Evolutionary conservation across 1,140 invertebrate genomes (phyloP).

Genomic region (Nasonia longicornis): DNA sequence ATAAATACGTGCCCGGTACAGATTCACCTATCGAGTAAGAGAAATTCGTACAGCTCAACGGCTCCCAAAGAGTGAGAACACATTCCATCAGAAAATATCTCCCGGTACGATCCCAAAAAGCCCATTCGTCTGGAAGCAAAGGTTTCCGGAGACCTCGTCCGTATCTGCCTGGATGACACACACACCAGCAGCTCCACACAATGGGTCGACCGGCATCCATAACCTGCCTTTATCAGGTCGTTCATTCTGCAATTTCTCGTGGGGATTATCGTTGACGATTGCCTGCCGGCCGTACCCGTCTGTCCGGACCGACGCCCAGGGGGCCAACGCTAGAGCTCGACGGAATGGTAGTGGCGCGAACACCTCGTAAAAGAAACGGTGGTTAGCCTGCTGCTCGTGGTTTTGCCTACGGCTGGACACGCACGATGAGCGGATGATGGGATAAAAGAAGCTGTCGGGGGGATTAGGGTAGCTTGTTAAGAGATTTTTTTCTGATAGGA

Average conservation of each 20-base stretch:
- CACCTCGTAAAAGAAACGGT: background rate
- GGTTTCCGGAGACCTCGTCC: background rate
- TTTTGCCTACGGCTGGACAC: background rate
- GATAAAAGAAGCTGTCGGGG: too few relatives aligned
- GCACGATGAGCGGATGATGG: too few relatives aligned
- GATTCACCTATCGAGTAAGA: too few relatives aligned
- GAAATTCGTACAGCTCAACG: too few relatives aligned
- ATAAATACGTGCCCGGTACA: too few relatives aligned
- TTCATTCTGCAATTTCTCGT: background rate
- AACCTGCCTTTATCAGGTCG: background rate
- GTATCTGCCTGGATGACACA: background rate
- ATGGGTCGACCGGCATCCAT: background rate
- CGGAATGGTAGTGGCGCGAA: background rate
- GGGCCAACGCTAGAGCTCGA: background rate
- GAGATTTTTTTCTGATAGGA: background rate
- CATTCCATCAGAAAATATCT: too few relatives aligned
- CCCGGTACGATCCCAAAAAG: too few relatives aligned
- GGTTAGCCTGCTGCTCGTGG: background rate
- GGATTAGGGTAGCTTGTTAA: background rate
- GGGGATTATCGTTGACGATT: background rate
- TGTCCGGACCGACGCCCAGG: background rate
- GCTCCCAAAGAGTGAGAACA: too few relatives aligned
- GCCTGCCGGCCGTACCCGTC: background rate
- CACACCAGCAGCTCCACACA: background rate
- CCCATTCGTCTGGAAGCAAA: too few relatives aligned